These are phyloP conservation scores for Nannoperca australis DNA, from an alignment of 2,797 vertebrate genomes.

Conservation along the genomic window DNA sequence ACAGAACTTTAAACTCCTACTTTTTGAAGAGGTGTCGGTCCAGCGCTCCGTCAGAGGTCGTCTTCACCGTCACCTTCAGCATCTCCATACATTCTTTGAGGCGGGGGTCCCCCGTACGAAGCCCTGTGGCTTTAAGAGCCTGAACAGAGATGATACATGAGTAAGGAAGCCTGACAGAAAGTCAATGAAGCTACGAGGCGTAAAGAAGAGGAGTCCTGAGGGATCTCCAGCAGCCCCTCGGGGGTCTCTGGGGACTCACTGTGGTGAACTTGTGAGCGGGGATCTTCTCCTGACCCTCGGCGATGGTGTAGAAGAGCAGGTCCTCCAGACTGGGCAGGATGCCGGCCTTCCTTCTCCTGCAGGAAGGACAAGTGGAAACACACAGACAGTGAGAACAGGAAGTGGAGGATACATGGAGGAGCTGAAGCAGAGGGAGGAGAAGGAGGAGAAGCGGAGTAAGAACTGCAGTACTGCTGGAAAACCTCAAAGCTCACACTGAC, in stretches of 20 bases:
- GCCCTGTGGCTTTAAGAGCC: constrained; percentile 97
- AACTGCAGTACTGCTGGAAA: constrained; percentile 35
- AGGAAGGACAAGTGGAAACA: constrained; percentile 26
- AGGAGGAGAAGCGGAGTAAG: constrained; percentile 60
- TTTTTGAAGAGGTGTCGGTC: constrained; percentile 99
- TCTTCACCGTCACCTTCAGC: constrained; percentile 95
- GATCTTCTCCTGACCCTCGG: constrained; percentile 98
- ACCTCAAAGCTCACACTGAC: constrained; percentile 29
- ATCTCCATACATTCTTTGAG: constrained; percentile 99
- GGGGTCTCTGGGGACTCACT: constrained; percentile 83
- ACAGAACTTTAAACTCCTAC: too few species aligned
- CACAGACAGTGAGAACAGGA: constrained; percentile 35
- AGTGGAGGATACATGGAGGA: constrained; percentile 25
- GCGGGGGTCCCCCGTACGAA: constrained; percentile 96
- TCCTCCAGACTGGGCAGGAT: constrained; percentile 97
- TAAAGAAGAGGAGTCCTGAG: constrained; percentile 23
- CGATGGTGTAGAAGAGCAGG: constrained; percentile 98
- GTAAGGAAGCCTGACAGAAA: constrained; percentile 27
- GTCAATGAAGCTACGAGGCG: constrained; percentile 47
- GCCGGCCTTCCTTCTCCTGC: constrained; percentile 94
- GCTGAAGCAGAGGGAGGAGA: constrained; percentile 43
- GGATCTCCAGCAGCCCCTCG: too few species aligned
- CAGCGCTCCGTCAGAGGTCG: constrained; percentile 94
- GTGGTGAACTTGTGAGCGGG: constrained; percentile 99
- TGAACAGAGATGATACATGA: constrained; percentile 65